A percentile compares a stretch with the other conserved stretches of the same genome.
Conservation (phyloP, 2,888 invertebrate species). For the Pristionchus entomophagus region DNA sequence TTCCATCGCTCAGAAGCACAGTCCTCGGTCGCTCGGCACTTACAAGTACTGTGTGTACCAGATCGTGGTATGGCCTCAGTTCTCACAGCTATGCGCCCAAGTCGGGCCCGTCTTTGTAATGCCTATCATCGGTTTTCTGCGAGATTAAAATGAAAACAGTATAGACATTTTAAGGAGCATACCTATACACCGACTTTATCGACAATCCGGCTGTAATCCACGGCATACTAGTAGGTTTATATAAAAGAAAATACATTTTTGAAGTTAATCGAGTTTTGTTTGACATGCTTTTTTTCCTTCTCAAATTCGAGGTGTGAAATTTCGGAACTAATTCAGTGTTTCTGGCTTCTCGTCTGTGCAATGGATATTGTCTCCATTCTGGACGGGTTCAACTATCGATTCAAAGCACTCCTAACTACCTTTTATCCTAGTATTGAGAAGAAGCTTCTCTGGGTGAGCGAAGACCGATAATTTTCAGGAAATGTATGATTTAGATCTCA, state of each 20-base stretch:
- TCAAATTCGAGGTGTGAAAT: too few species aligned
- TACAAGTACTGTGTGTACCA: conserved; percentile 18
- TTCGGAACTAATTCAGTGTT: not conserved
- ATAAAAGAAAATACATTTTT: too few species aligned
- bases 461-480: not conserved
- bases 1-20: not conserved
- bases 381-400: conserved; percentile 12
- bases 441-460: not conserved
- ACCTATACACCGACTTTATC: not conserved
- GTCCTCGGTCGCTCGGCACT: not conserved
- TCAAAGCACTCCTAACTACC: not conserved
- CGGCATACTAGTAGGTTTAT: not conserved
- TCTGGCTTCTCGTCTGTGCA: not conserved
- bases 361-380: not conserved
- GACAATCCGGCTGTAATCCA: not conserved
- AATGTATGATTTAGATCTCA: not conserved
- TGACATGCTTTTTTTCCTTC: not conserved
- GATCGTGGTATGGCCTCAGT: not conserved
- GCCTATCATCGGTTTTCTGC: not conserved
- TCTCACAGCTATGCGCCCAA: not conserved
- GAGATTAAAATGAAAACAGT: too few species aligned
- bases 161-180: not conserved
- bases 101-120: not conserved
- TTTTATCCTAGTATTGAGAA: not conserved
- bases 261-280: not conserved